These are phyloP conservation scores for Aproaerema taeniolella DNA, from an alignment of 2,888 invertebrate genomes.

Conservation along the genomic window DNA sequence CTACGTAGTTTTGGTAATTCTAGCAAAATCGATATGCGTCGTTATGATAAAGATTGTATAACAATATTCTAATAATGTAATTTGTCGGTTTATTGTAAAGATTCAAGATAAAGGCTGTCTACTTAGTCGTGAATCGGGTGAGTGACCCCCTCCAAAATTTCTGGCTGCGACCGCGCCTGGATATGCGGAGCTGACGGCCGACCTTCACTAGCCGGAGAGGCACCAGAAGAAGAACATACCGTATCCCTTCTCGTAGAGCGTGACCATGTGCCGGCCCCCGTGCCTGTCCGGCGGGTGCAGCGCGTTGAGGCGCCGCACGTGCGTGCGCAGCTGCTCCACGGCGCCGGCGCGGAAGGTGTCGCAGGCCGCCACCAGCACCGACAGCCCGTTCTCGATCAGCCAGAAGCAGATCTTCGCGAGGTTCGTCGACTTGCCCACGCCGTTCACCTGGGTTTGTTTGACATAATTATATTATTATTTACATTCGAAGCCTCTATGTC, in stretches of 20 bases:
- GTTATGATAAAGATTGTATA: too few species aligned
- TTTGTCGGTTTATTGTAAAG: too few species aligned
- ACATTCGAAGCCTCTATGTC: not conserved
- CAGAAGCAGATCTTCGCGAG: conserved; percentile 99
- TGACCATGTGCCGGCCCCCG: conserved; percentile 87
- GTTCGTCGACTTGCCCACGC: conserved; percentile 99
- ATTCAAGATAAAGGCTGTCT: too few species aligned
- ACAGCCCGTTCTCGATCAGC: conserved; percentile 97
- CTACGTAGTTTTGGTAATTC: too few species aligned
- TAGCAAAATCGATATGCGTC: too few species aligned
- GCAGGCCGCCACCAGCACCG: conserved; percentile 98
- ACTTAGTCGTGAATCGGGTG: too few species aligned
- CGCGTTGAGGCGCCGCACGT: conserved; percentile 94
- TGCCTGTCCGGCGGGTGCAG: conserved; percentile 90
- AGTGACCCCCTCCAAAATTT: too few species aligned
- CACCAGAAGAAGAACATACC: conserved; percentile 63
- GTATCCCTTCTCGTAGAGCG: conserved; percentile 98
- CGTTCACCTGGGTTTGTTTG: conserved; percentile 89
- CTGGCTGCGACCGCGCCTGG: too few species aligned
- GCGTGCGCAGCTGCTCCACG: conserved; percentile 98
- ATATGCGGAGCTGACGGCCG: too few species aligned
- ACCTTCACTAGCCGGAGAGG: too few species aligned
- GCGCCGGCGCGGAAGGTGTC: conserved; percentile 99
- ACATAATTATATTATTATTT: not conserved
- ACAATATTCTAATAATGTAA: too few species aligned